phyloP scores from a whole-genome alignment of 2,113 vertebrate species.

The Ascaphus truei region DNA sequence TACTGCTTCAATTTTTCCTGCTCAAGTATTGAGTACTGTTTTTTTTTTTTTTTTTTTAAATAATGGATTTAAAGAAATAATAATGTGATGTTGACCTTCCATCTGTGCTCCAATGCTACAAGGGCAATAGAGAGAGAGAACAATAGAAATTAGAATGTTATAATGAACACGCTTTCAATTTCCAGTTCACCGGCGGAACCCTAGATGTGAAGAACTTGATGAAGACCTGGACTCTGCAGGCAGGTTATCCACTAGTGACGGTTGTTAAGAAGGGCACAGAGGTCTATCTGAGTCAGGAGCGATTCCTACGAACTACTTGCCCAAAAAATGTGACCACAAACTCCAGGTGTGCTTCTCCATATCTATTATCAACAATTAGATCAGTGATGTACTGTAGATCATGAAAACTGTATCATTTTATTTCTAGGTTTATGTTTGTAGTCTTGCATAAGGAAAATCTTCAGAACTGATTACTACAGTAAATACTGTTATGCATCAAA shows the following conservation, averaged over 20 bases:
- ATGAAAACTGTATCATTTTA: too few relatives aligned
- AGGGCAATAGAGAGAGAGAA: not conserved
- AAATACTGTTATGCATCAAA: too few relatives aligned
- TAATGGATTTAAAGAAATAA: not conserved
- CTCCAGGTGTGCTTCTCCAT: slow-evolving; percentile 56
- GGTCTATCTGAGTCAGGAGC: slow-evolving; percentile 78
- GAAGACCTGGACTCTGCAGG: slow-evolving; percentile 87
- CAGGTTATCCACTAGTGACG: slow-evolving; percentile 91
- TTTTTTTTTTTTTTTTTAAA: not conserved
- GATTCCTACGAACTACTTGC: slow-evolving; percentile 66
- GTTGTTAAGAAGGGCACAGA: slow-evolving; percentile 66
- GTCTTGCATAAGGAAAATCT: too few relatives aligned
- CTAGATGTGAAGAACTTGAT: slow-evolving; percentile 82
- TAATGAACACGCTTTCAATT: slow-evolving; percentile 30
- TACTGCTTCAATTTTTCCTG: too few relatives aligned
- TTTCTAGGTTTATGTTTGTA: too few relatives aligned
- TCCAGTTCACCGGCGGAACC: slow-evolving; percentile 63
- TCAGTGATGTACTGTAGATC: too few relatives aligned
- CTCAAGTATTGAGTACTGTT: not conserved
- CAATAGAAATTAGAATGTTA: not conserved
- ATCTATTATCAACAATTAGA: too few relatives aligned
- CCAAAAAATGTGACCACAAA: slow-evolving; percentile 57
- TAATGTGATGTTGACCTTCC: too few relatives aligned
- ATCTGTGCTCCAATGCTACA: not conserved
- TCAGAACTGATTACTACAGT: too few relatives aligned